Conservation (phyloP, 37 sponge, comb jelly and placozoan genomes). For the Oscarella lobularis region DNA sequence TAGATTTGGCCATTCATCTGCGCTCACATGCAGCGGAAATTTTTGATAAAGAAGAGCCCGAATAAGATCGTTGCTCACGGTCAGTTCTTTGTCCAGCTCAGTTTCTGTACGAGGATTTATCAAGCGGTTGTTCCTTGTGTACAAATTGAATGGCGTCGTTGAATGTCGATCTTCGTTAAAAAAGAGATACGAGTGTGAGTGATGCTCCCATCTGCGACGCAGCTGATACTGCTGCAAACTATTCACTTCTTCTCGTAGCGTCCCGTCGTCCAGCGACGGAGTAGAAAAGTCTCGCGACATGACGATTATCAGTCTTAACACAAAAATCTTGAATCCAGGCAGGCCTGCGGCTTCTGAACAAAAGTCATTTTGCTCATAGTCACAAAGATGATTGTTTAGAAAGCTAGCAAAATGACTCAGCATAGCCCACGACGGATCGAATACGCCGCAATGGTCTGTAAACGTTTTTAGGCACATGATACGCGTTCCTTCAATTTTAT, state of each 20-base stretch:
- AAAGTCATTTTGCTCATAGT: slow-evolving; percentile 1
- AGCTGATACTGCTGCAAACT: not conserved
- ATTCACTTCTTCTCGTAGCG: no score
- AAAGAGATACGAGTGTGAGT: slow-evolving; percentile 86
- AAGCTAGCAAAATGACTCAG: not conserved
- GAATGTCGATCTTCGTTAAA: slow-evolving; percentile 63
- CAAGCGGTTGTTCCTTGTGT: not conserved
- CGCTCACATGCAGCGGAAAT: slow-evolving; percentile 45
- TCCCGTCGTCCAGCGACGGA: not conserved
- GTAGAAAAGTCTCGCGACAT: slow-evolving; percentile 7
- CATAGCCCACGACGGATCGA: not conserved
- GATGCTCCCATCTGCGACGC: slow-evolving; percentile 19
- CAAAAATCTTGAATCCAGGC: not conserved
- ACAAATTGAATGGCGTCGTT: slow-evolving; percentile 81
- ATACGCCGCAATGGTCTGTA: not conserved
- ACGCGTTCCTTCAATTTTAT: not conserved
- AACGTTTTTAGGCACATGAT: not conserved
- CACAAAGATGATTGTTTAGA: not conserved
- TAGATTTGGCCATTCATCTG: no score
- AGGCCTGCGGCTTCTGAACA: not conserved
- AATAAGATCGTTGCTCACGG: not conserved
- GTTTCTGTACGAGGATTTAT: not conserved
- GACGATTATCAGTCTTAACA: not conserved
- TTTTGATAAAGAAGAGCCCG: slow-evolving; percentile 6
- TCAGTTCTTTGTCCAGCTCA: not conserved